A percentile compares a stretch with the other conserved stretches of the same genome.
phyloP scores from a whole-genome alignment of 37 sponge, comb jelly and placozoan genomes.

The Oscarella lobularis region DNA sequence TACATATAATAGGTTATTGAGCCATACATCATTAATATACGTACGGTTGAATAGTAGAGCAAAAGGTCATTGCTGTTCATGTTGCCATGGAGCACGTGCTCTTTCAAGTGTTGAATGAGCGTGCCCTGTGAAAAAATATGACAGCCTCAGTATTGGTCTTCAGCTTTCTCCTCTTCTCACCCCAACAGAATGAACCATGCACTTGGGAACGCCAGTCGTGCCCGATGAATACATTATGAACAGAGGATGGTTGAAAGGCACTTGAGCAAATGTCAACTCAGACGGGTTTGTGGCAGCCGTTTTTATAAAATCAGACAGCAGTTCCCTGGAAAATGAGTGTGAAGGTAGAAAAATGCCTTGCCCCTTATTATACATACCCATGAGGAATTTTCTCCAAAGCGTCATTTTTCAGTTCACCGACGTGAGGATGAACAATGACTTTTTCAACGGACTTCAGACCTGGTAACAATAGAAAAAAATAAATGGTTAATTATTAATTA shows the following conservation, averaged over 20 bases:
- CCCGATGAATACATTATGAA: conserved; percentile 97
- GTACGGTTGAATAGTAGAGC: conserved; percentile 87
- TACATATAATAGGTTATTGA: no score
- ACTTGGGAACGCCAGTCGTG: conserved; percentile 95
- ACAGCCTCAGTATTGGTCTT: neutral
- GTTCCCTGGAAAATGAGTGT: neutral
- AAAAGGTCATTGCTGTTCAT: conserved; percentile 67
- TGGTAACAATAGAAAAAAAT: neutral
- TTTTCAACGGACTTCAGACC: neutral
- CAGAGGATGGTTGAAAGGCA: conserved; percentile 97
- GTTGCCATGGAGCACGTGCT: conserved; percentile 88
- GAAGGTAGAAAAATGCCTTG: neutral
- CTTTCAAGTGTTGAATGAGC: conserved; percentile 90
- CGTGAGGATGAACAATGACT: neutral
- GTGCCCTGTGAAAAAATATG: conserved; percentile 54
- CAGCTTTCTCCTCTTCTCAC: conserved; percentile 21
- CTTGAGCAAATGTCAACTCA: conserved; percentile 62
- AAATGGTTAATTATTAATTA: neutral
- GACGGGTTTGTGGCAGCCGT: neutral
- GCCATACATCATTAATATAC: no score
- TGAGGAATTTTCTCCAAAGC: neutral
- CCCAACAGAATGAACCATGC: conserved; percentile 97
- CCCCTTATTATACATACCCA: neutral
- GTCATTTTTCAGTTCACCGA: neutral
- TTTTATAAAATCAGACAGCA: neutral